Evolutionary conservation across 2,797 vertebrate genomes (phyloP).

Genomic region (Adrianichthys oophorus): DNA sequence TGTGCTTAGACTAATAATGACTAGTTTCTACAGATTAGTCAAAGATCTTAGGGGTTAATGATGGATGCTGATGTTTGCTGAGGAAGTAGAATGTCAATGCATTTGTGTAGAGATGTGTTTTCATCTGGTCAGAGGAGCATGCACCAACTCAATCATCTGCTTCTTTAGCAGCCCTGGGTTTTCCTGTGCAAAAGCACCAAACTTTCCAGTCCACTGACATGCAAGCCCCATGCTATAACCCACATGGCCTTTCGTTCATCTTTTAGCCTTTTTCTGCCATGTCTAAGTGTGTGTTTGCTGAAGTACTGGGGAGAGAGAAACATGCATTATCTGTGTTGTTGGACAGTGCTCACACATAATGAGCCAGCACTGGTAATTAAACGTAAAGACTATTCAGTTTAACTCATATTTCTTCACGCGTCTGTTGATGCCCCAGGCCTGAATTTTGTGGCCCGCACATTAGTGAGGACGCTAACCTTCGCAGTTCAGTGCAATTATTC

Average conservation of each 20-base stretch:
- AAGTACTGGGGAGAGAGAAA: constrained; percentile 7
- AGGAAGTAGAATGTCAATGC: background rate
- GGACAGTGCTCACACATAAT: constrained; percentile 19
- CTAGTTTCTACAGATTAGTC: background rate
- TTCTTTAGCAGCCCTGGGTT: constrained; percentile 18
- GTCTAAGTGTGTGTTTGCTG: constrained; percentile 21
- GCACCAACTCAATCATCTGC: constrained; percentile 20
- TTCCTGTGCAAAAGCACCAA: constrained; percentile 35
- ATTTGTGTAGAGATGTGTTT: background rate
- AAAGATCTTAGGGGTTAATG: too few relatives aligned
- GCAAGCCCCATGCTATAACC: background rate
- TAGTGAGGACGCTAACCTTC: constrained; percentile 26
- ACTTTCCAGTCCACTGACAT: constrained; percentile 8
- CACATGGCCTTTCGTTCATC: constrained; percentile 8
- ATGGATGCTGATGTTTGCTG: too few relatives aligned
- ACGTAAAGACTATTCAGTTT: constrained; percentile 20
- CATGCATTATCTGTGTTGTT: constrained; percentile 14
- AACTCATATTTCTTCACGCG: constrained; percentile 22
- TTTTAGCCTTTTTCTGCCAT: constrained; percentile 3
- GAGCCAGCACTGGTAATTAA: constrained; percentile 33
- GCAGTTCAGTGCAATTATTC: constrained; percentile 27
- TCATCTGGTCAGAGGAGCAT: constrained; percentile 10
- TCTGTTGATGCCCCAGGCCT: constrained; percentile 24
- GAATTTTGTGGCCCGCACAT: background rate
- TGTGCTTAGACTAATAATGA: background rate